phyloP scores from a whole-genome alignment of 2,113 vertebrate species.

The Microtus richardsoni region DNA sequence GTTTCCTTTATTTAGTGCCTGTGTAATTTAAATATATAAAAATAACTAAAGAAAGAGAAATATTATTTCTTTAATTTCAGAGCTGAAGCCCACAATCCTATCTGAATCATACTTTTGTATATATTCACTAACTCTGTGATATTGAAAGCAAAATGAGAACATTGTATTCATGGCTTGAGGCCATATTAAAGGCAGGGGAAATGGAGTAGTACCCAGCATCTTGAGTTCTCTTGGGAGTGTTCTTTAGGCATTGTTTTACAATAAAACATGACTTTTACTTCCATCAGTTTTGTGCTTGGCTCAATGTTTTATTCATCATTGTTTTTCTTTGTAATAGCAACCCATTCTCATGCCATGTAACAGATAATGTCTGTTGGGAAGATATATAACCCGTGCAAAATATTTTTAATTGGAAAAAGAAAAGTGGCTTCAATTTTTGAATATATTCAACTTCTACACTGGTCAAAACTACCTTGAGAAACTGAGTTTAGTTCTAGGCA shows the following conservation, averaged over 20 bases:
- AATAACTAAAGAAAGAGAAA: neutral
- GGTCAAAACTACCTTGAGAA: constrained; percentile 66
- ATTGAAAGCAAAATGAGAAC: neutral
- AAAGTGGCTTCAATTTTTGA: constrained; percentile 69
- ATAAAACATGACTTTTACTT: constrained; percentile 77
- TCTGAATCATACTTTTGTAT: neutral
- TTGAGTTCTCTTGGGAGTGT: constrained; percentile 72
- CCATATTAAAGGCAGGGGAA: constrained; percentile 63
- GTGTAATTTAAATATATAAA: neutral
- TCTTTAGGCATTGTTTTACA: constrained; percentile 82
- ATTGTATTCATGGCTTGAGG: constrained; percentile 11
- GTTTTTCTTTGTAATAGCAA: constrained; percentile 74
- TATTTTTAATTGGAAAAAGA: constrained; percentile 67
- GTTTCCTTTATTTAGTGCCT: neutral
- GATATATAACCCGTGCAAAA: constrained; percentile 43
- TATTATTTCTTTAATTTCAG: neutral
- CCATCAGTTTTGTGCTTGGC: constrained; percentile 77
- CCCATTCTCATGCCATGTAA: constrained; percentile 41
- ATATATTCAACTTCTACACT: constrained; percentile 74
- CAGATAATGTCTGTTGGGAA: constrained; percentile 40
- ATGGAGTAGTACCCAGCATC: constrained; percentile 64
- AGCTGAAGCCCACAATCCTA: neutral
- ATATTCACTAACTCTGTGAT: neutral
- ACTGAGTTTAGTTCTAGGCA: constrained; percentile 67
- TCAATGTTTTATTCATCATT: constrained; percentile 73